These are phyloP conservation scores for Drosophila serrata DNA, from an alignment of 1,140 invertebrate species.

Conservation along the genomic window DNA sequence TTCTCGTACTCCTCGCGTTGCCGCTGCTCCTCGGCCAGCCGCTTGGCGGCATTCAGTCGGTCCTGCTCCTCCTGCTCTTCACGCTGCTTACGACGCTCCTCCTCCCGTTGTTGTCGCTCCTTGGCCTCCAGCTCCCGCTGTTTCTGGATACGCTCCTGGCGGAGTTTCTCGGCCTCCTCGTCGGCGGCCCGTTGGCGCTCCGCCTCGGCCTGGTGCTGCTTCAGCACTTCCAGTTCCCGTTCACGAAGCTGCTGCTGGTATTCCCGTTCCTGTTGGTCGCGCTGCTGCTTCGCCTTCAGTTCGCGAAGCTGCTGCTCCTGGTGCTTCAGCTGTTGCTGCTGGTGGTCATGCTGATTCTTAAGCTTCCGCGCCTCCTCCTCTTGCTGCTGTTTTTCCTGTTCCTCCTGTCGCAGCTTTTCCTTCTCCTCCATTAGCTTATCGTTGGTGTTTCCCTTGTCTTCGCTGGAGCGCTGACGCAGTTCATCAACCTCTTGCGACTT, in stretches of 20 bases:
- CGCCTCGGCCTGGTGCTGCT: conserved; percentile 52
- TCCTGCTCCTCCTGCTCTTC: conserved; percentile 60
- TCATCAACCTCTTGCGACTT: conserved; percentile 46
- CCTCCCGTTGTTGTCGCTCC: conserved; percentile 47
- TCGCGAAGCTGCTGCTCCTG: conserved; percentile 40
- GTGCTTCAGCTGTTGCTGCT: conserved; percentile 20
- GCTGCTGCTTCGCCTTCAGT: conserved; percentile 31
- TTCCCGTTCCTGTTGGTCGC: conserved; percentile 33
- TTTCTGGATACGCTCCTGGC: conserved; percentile 55
- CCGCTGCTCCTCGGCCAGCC: conserved; percentile 56
- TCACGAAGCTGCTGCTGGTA: conserved; percentile 35
- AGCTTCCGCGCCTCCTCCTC: conserved; percentile 11
- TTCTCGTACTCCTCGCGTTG: conserved; percentile 66
- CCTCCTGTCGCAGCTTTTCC: conserved; percentile 5
- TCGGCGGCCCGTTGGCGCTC: conserved; percentile 50
- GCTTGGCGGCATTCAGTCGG: conserved; percentile 52
- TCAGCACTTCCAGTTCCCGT: conserved; percentile 52
- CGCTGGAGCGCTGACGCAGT: conserved; percentile 43
- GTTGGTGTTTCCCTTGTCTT: conserved; percentile 6
- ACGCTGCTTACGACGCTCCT: conserved; percentile 53
- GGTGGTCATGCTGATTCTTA: conserved; percentile 26
- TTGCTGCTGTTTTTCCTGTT: conserved; percentile 2
- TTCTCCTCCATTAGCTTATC: conserved; percentile 11
- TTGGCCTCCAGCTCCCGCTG: conserved; percentile 63
- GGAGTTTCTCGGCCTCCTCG: conserved; percentile 48